Percentiles rank a stretch among this genome's conserved stretches.
These are phyloP conservation scores for Rhynchotus rufescens DNA, from an alignment of 2,797 vertebrate genomes.

Conservation along the genomic window DNA sequence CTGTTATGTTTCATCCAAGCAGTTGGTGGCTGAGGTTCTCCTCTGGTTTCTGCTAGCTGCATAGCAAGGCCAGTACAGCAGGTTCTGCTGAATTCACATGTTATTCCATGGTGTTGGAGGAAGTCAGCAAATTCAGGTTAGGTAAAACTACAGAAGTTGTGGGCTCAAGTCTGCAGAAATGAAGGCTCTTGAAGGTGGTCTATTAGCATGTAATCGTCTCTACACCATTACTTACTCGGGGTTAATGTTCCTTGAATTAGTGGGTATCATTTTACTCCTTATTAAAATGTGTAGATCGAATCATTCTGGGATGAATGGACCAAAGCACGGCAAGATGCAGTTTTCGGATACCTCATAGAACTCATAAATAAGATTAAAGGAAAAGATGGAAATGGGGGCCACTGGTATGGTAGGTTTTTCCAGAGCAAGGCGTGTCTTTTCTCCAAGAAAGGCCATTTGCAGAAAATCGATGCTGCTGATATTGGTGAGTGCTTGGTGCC, in stretches of 20 bases:
- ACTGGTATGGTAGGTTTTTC: not conserved
- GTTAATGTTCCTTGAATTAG: conserved; percentile 35
- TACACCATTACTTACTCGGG: not conserved
- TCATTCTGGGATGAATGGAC: not conserved
- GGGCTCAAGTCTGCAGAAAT: not conserved
- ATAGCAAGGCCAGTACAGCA: not conserved
- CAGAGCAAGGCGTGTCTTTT: not conserved
- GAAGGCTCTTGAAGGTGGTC: not conserved
- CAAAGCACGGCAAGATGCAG: not conserved
- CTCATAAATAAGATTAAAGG: not conserved
- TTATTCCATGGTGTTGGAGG: not conserved
- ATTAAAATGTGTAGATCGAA: not conserved
- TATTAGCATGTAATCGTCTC: not conserved
- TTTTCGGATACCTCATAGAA: not conserved
- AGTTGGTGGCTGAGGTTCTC: not conserved
- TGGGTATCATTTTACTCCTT: conserved; percentile 1
- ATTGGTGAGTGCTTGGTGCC: conserved; percentile 42
- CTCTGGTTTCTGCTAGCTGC: not conserved
- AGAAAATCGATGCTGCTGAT: conserved; percentile 12
- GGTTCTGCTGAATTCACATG: not conserved
- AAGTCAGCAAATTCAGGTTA: not conserved
- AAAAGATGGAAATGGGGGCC: not conserved
- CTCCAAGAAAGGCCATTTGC: not conserved
- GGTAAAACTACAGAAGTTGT: not conserved
- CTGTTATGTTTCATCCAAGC: not conserved